A percentile compares a stretch with the other conserved stretches of the same genome.
These are phyloP conservation scores for Brachymystax lenok DNA, from an alignment of 2,797 vertebrate species.

Conservation along the genomic window DNA sequence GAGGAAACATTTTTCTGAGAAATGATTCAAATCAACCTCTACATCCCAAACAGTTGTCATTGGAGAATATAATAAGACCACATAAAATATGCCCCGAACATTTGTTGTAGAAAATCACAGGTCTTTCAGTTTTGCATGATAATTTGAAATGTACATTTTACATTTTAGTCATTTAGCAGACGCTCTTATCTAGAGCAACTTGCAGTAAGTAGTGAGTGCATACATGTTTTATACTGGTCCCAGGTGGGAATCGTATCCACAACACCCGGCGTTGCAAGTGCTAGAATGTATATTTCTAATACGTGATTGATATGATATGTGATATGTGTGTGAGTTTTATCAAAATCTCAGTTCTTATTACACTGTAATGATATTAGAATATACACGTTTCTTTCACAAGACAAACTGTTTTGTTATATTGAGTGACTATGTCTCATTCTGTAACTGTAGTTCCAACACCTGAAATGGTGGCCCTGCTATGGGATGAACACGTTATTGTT, in stretches of 20 bases:
- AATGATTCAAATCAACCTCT: constrained; percentile 18
- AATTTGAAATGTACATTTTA: background rate
- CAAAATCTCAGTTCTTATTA: background rate
- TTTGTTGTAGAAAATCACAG: background rate
- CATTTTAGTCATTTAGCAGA: too few species aligned
- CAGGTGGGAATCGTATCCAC: too few species aligned
- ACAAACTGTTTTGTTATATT: background rate
- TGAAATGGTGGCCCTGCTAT: background rate
- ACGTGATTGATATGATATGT: constrained; percentile 17
- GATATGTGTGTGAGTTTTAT: background rate
- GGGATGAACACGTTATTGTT: background rate
- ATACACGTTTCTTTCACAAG: background rate
- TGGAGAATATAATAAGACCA: background rate
- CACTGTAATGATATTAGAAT: background rate
- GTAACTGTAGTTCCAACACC: background rate
- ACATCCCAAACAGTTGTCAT: constrained; percentile 6
- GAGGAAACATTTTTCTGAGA: constrained; percentile 3
- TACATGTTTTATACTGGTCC: too few species aligned
- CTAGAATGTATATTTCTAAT: too few species aligned
- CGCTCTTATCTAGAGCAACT: too few species aligned
- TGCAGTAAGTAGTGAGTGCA: too few species aligned
- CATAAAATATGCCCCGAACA: background rate
- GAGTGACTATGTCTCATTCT: background rate
- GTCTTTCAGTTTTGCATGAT: background rate
- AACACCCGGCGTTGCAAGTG: too few species aligned